These are phyloP conservation scores for Drosophila meridiana DNA, from an alignment of 2,888 invertebrate species.

Conservation along the genomic window DNA sequence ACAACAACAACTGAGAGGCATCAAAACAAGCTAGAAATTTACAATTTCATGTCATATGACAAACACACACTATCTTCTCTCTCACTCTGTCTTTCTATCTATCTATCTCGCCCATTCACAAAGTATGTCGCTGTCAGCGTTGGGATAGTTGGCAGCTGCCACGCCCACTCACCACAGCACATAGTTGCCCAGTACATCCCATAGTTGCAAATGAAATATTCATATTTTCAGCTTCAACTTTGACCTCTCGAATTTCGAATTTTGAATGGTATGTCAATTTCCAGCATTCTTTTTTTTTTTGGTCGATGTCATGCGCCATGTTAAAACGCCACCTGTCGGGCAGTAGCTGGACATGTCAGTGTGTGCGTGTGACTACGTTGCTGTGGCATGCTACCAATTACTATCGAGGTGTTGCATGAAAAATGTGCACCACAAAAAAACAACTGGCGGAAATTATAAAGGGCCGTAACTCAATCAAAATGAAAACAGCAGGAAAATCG, in stretches of 20 bases:
- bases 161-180: not conserved
- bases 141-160: constrained; percentile 51
- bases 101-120: constrained; percentile 2
- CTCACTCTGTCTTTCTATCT: not conserved
- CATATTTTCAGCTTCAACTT: constrained; percentile 58
- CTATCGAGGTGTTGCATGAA: constrained; percentile 21
- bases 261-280: constrained; percentile 5
- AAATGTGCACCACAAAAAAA: constrained; percentile 37
- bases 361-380: not conserved
- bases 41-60: constrained; percentile 65
- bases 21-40: constrained; percentile 62
- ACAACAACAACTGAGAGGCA: constrained; percentile 17
- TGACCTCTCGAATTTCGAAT: constrained; percentile 8
- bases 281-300: not conserved
- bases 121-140: constrained; percentile 50
- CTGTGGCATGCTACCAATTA: constrained; percentile 30
- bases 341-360: constrained; percentile 3
- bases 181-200: not conserved
- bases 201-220: constrained; percentile 62
- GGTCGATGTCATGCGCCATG: constrained; percentile 19
- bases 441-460: constrained; percentile 48
- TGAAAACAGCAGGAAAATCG: not conserved
- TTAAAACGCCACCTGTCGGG: constrained; percentile 42
- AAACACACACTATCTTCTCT: constrained; percentile 5
- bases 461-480: constrained; percentile 50